These are phyloP conservation scores for Drosophila atroscutellata DNA, from an alignment of 2,888 invertebrate species.

Conservation along the genomic window DNA sequence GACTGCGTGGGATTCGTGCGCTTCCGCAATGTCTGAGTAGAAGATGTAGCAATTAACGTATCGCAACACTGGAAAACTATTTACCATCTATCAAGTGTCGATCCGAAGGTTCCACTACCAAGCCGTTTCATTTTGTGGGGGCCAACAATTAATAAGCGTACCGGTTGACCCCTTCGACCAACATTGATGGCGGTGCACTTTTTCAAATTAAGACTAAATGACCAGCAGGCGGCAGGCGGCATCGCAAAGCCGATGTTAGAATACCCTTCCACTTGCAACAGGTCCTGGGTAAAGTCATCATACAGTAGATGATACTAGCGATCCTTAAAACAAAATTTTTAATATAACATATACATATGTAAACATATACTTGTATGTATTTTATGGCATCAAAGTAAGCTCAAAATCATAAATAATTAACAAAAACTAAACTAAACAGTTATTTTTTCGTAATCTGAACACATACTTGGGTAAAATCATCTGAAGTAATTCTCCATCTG, in stretches of 20 bases:
- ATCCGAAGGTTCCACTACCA: conserved; percentile 58
- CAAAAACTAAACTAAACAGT: too few species aligned
- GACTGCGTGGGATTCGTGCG: conserved; percentile 35
- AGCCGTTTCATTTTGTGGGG: conserved; percentile 18
- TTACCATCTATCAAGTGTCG: conserved; percentile 66
- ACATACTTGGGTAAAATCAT: neutral
- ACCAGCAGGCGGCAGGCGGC: neutral
- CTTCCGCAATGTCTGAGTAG: conserved; percentile 38
- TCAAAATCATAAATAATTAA: too few species aligned
- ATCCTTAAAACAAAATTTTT: rapidly evolving
- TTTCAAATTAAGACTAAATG: conserved; percentile 27
- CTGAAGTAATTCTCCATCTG: neutral
- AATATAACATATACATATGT: neutral
- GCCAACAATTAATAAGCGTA: conserved; percentile 58
- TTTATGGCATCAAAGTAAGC: neutral
- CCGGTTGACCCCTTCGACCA: conserved; percentile 35
- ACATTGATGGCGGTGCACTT: conserved; percentile 22
- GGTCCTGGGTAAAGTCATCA: neutral
- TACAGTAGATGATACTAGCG: too few species aligned
- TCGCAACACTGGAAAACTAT: conserved; percentile 41
- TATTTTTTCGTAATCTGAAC: neutral
- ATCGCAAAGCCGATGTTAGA: neutral
- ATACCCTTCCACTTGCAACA: conserved; percentile 9
- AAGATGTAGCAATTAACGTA: conserved; percentile 44
- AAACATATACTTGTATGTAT: neutral